Percentiles rank a stretch among this genome's conserved stretches.
Conservation (phyloP, 1,140 invertebrate genomes). For the Trichonephila inaurata region DNA sequence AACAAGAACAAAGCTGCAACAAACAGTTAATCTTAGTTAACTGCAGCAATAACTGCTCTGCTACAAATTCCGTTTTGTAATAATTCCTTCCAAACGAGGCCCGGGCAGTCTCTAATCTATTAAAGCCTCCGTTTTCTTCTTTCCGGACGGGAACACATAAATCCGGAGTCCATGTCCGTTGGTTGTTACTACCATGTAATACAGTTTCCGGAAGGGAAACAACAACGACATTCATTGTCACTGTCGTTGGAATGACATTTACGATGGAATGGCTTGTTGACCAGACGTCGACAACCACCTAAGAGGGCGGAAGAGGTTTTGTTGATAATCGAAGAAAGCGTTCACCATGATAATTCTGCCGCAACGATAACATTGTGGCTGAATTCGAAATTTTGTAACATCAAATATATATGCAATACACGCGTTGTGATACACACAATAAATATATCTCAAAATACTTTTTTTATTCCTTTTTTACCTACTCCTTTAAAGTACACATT, state of each 20-base stretch:
- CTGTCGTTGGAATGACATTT: neutral
- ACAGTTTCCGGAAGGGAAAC: constrained; percentile 8
- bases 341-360: too few species aligned
- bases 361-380: too few species aligned
- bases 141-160: neutral
- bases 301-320: neutral
- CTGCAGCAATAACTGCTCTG: neutral
- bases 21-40: neutral
- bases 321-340: neutral
- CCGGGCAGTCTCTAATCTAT: neutral
- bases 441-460: too few species aligned
- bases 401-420: too few species aligned
- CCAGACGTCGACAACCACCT: neutral
- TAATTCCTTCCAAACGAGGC: neutral
- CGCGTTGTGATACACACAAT: too few species aligned
- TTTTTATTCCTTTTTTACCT: too few species aligned
- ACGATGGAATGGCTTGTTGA: constrained; percentile 2
- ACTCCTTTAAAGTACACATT: too few species aligned
- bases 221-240: constrained; percentile 5
- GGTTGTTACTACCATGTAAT: neutral
- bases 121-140: constrained; percentile 12
- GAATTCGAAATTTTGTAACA: too few species aligned
- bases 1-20: neutral
- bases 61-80: constrained; percentile 18
- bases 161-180: neutral